Base-by-base conservation (phyloP, 1,140 invertebrate species). In the Rhagoletis zephyria region DNA sequence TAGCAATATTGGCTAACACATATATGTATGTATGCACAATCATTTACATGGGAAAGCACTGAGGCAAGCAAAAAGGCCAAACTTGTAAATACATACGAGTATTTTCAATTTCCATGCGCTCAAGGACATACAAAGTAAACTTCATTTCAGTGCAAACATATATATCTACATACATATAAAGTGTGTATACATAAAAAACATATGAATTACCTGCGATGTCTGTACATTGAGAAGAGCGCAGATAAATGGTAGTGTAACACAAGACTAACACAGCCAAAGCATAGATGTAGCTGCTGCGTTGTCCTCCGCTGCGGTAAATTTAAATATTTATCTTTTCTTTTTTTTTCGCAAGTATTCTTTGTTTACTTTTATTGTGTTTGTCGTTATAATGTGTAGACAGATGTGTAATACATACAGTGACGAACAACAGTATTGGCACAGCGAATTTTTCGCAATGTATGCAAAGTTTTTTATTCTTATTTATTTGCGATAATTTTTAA, bases 71-170 rank as follows among this genome's bases (percentile, higher is more conserved):
- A 74, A 74, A 40, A 40, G 5, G 14, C 40, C 45, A 45, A 12
- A 45, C 67, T 74, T 42, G 42, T 42, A 16, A 74, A 74, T 74
- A 74, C 42, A 74, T 74, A 30, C 30, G 30, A 30, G 30, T 30
- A 74, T 74, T 74, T 74, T 74, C 67, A 74, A 74, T 74, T 74
- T 74, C 14, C 67, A 74, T 74, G 42, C 67, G 67, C 67, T 74
- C 67, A 74, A 74, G 67, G 67, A 74, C 67, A 74, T 48, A 4
- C 42, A 74, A 74, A 74, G 67, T 74, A 74, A 74, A 74, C 40
- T 45, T 48, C 42, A 74, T 74, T 74, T 74, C 67, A 74, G 14
- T 42, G 42, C 67, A 74, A 74, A 74, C n/a, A 74, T 14, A 56
- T 56, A 10, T 7, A 56, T 10, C 5, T 56, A 3, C 51, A 56